Evolutionary conservation across 2,797 vertebrate species (phyloP).

Genomic region (Garrulus glandarius): DNA sequence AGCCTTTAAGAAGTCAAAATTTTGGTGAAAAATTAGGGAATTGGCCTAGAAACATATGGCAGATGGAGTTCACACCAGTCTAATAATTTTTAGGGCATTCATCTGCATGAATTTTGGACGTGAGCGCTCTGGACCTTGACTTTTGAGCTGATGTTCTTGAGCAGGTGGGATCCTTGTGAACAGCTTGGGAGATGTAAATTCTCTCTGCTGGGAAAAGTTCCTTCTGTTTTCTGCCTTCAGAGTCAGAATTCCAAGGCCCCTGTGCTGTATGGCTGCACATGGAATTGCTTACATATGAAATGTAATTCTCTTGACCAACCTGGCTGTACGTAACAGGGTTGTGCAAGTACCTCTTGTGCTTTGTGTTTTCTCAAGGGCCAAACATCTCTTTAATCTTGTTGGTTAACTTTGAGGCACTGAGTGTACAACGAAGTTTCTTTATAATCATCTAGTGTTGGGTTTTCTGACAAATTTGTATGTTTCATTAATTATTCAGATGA

Average conservation of each 20-base stretch:
- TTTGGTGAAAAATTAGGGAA: not conserved
- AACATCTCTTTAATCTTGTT: not conserved
- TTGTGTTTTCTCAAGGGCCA: not conserved
- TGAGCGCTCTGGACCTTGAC: not conserved
- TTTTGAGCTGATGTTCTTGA: not conserved
- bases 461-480: not conserved
- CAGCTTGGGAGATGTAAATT: not conserved
- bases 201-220: not conserved
- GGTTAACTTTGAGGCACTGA: not conserved
- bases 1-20: not conserved
- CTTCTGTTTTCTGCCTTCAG: not conserved
- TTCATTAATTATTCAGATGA: constrained; percentile 35
- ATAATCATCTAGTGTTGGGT: not conserved
- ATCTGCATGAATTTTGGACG: not conserved
- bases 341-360: not conserved
- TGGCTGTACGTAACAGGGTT: rapidly evolving
- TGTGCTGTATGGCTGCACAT: rapidly evolving
- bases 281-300: not conserved
- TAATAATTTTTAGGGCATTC: not conserved
- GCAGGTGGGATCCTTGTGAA: rapidly evolving
- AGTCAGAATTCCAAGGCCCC: not conserved
- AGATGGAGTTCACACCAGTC: not conserved
- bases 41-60: rapidly evolving
- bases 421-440: not conserved
- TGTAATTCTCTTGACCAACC: not conserved